phyloP scores from a whole-genome alignment of 1,140 invertebrate genomes.

The Dermatophagoides farinae region DNA sequence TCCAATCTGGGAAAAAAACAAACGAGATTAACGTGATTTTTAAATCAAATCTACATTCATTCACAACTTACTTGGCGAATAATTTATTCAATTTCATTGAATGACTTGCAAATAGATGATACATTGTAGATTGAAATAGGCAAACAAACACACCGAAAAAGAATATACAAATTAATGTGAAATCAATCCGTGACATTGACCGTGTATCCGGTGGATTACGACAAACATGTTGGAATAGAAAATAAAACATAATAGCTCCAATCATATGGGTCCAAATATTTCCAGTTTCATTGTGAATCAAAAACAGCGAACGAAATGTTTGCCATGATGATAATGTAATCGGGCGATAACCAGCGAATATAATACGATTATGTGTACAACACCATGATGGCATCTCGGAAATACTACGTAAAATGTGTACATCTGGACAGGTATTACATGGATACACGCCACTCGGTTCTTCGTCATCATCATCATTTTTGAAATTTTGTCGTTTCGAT shows the following conservation, averaged over 20 bases:
- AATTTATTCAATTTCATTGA: slow-evolving; percentile 77
- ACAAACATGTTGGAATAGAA: background rate
- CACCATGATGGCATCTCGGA: background rate
- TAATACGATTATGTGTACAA: background rate
- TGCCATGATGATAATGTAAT: slow-evolving; percentile 13
- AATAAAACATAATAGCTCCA: background rate
- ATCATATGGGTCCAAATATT: slow-evolving; percentile 20
- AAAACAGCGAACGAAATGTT: slow-evolving; percentile 16
- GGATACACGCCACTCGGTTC: too few relatives aligned
- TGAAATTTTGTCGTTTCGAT: too few relatives aligned
- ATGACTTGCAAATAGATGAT: slow-evolving; percentile 93
- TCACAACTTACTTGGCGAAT: slow-evolving; percentile 58
- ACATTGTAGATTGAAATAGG: slow-evolving; percentile 81
- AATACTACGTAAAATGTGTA: too few relatives aligned
- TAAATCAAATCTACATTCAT: background rate
- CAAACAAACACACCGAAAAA: slow-evolving; percentile 91
- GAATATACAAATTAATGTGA: slow-evolving; percentile 68
- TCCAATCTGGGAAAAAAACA: slow-evolving; percentile 43
- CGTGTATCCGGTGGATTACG: background rate
- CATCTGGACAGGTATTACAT: too few relatives aligned
- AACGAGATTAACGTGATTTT: background rate
- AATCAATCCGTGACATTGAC: slow-evolving; percentile 58
- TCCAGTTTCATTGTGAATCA: slow-evolving; percentile 18
- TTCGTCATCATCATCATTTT: too few relatives aligned
- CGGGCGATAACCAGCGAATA: slow-evolving; percentile 16